Base-by-base conservation (phyloP, 2,888 invertebrate genomes). In the Helobdella robusta region DNA sequence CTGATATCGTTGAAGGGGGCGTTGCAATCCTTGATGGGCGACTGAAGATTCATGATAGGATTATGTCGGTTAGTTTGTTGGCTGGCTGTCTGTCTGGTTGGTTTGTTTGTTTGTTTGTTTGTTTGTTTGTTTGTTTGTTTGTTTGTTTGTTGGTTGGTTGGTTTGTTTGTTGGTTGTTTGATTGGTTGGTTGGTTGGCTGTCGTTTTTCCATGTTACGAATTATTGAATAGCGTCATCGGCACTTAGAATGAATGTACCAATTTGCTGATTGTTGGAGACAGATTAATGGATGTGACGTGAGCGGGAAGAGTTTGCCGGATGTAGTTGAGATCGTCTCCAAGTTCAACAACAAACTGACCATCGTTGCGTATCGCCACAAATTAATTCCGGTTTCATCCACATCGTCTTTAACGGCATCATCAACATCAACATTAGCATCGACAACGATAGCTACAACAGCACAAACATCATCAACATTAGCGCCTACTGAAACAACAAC, bases 21-120 rank as follows among this genome's bases (percentile, higher is more conserved):
- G 95, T 95, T 58, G 90, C 93, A 69, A 97, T 97, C 32, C 88
- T 89, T 8, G 86, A 85, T 72, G 91, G 91, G 64, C 90, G 89
- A 78, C 83, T 98, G 52, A 85, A 89, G 67, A 89, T 97, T 84
- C 97, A 97, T 59, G 97, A 98, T 82, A 85, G 97, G 64, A 88
- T 98, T 73, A 80, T 95, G 67, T 87, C 87, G 66, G 81, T 81
- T 69, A 73, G 73, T 72, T 34, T 59, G 36, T 18, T 5, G 36
- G 36, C 36, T 40, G 36, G 11, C 36, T 23, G 8, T 52, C 20
- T 23, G 11, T 23, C 20, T 52, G 11, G 44, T 40, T n/a, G 44
- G 44, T 40, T 56, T 56, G 11, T 18, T 4, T 54, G 2, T 20
- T 54, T 20, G 28, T 4, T 28, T n/a, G 2, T 20, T 28, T 2